Evolutionary conservation across 2,113 vertebrate species (phyloP), one percentile per base, ranked within the genome.

Genomic region (Peromyscus polionotus): DNA sequence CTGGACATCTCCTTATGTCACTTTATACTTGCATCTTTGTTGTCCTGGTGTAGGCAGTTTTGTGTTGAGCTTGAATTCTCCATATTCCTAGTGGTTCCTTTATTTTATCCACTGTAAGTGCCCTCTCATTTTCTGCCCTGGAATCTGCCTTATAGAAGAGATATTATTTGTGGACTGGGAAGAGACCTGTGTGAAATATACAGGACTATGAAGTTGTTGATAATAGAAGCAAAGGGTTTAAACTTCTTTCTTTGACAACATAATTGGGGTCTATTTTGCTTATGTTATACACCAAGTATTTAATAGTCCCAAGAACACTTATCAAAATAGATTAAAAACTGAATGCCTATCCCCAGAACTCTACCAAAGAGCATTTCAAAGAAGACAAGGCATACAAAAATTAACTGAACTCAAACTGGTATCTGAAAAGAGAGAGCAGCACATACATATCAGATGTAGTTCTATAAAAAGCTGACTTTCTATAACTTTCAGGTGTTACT

Each of bases 281-380:
- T 39, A 22, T 88, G 81, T 92, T 61, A 48, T 9, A 90, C 22
- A 90, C n/a, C 73, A 94, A 86, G 4, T 14, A 91, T 83, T 94
- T 93, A 91, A 86, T 89, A 83, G 94, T 85, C 54, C 57, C 11
- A 54, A 80, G 48, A 80, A 39, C 51, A 80, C 67, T 72, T 51
- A n/a, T 89, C 59, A 95, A 95, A 88, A 81, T 51, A 88, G 54
- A 67, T 91, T 91, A 51, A 16, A 97, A 95, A 95, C 36, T 91
- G 85, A 96, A 91, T 77, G 65, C 11, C 70, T 67, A 14, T 39
- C 22, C 36, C 42, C 80, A 93, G 65, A 88, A 10, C 10, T 84
- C 65, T 90, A n/a, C 68, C 11, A 12, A 86, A 84, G 65, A 86
- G 26, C 51, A 72, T 91, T 68, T 88, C 67, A 67, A 79, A 93